Evolutionary conservation across 2,888 invertebrate genomes (phyloP).

Genomic region (Oxytorus armatus): DNA sequence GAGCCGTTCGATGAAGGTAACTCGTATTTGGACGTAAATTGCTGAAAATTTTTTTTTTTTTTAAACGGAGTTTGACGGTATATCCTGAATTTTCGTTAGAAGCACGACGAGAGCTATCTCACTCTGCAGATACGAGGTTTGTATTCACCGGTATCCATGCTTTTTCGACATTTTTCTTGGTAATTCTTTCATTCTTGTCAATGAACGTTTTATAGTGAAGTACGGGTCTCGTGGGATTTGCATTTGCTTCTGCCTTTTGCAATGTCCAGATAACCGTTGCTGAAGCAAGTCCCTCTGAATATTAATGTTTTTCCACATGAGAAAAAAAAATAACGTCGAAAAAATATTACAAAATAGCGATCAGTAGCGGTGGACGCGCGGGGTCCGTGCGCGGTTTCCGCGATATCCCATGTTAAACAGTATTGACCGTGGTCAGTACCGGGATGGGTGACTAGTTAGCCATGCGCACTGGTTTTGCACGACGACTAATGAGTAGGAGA

Average conservation of each 20-base stretch:
- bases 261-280: slow-evolving; percentile 68
- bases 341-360: too few species aligned
- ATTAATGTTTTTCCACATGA: background rate
- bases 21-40: slow-evolving; percentile 62
- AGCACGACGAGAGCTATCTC: background rate
- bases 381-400: too few species aligned
- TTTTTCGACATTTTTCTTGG: slow-evolving; percentile 56
- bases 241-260: slow-evolving; percentile 54
- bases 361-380: too few species aligned
- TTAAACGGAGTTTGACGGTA: too few species aligned
- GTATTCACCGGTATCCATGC: slow-evolving; percentile 65
- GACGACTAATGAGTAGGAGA: too few species aligned
- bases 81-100: too few species aligned
- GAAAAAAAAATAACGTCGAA: too few species aligned
- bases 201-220: slow-evolving; percentile 41
- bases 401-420: too few species aligned
- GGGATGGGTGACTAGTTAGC: too few species aligned
- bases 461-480: too few species aligned
- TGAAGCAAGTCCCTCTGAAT: slow-evolving; percentile 64
- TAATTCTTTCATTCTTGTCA: slow-evolving; percentile 33
- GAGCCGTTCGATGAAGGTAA: slow-evolving; percentile 58
- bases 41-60: slow-evolving; percentile 34
- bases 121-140: slow-evolving; percentile 66
- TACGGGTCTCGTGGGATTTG: slow-evolving; percentile 63
- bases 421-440: too few species aligned